phyloP scores from a whole-genome alignment of 2,888 invertebrate genomes.

The Microctonus brassicae region DNA sequence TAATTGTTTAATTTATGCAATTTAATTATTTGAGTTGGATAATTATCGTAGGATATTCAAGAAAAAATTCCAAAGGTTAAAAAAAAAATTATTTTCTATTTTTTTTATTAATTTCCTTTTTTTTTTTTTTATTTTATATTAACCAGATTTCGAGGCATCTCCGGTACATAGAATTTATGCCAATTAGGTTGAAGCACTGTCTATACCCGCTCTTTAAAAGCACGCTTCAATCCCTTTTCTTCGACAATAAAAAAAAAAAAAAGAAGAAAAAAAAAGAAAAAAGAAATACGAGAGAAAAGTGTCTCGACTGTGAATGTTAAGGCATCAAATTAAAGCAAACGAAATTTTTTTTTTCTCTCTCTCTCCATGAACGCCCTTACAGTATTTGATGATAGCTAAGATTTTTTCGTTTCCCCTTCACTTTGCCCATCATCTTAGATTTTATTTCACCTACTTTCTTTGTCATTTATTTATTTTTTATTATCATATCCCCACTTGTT shows the following conservation, averaged over 20 bases:
- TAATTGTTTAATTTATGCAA: not conserved
- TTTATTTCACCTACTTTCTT: not conserved
- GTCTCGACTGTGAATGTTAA: not conserved
- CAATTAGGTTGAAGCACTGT: constrained; percentile 21
- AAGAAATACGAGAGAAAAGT: not conserved
- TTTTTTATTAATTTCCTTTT: constrained; percentile 1
- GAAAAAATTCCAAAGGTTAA: not conserved
- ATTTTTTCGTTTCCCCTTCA: not conserved
- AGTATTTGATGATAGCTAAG: not conserved
- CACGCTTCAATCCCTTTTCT: not conserved
- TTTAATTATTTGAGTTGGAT: not conserved
- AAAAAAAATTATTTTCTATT: no score
- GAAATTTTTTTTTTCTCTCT: not conserved
- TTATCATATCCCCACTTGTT: no score
- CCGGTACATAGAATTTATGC: constrained; percentile 10
- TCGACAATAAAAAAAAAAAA: not conserved
- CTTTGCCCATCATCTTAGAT: not conserved
- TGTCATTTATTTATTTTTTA: no score
- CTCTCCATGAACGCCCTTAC: not conserved
- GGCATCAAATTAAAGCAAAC: not conserved
- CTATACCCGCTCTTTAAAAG: not conserved
- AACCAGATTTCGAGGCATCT: constrained; percentile 6
- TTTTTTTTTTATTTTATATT: not conserved
- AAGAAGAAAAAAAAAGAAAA: not conserved
- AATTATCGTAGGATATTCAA: not conserved